A percentile compares a stretch with the other conserved stretches of the same genome.
These are phyloP conservation scores for Pasiphila rectangulata DNA, from an alignment of 2,888 invertebrate species.

Conservation along the genomic window DNA sequence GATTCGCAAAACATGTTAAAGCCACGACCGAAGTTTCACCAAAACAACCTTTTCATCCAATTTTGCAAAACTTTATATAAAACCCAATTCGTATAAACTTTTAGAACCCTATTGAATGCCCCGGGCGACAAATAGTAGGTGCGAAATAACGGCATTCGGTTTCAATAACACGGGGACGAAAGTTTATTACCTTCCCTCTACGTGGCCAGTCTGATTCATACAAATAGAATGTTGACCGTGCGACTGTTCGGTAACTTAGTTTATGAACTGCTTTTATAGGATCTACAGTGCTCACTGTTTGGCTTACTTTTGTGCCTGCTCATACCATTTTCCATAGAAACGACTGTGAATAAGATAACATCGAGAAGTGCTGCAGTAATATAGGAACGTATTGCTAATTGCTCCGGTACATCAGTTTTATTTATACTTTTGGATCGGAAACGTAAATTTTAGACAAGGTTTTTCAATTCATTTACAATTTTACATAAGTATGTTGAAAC, in stretches of 20 bases:
- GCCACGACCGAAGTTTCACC: not conserved
- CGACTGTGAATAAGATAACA: too few species aligned
- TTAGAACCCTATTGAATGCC: slow-evolving; percentile 16
- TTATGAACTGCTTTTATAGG: slow-evolving; percentile 6
- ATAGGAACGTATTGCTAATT: too few species aligned
- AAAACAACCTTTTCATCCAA: slow-evolving; percentile 10
- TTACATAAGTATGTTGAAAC: too few species aligned
- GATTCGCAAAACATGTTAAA: not conserved
- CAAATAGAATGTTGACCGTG: slow-evolving; percentile 15
- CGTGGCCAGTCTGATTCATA: slow-evolving; percentile 23
- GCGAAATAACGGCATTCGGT: slow-evolving; percentile 20
- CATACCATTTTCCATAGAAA: too few species aligned
- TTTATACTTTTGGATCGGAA: too few species aligned
- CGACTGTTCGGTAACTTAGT: slow-evolving; percentile 8
- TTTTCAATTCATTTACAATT: too few species aligned
- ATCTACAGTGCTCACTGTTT: too few species aligned
- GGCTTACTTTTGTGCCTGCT: too few species aligned
- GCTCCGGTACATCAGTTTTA: too few species aligned
- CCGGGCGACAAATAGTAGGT: slow-evolving; percentile 12
- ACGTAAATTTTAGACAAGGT: too few species aligned
- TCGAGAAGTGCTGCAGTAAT: too few species aligned
- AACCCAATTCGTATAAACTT: slow-evolving; percentile 13
- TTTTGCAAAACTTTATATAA: slow-evolving; percentile 7
- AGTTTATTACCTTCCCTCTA: slow-evolving; percentile 27
- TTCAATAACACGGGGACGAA: slow-evolving; percentile 29